phyloP scores from a whole-genome alignment of 2,888 invertebrate species.

The Stegophylla sp. region DNA sequence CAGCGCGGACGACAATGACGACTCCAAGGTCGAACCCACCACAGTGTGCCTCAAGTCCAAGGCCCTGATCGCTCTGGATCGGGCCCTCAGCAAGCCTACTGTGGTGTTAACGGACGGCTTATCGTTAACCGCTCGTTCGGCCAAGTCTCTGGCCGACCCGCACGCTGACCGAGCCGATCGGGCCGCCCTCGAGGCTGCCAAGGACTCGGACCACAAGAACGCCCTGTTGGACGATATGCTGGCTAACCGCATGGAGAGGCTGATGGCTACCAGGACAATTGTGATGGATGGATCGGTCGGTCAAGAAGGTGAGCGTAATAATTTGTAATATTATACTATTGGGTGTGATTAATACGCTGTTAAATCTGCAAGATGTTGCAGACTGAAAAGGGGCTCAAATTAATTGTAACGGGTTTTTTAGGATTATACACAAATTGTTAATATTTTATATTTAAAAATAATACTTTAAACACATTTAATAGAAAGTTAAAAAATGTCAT shows the following conservation, averaged over 20 bases:
- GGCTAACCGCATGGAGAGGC: slow-evolving; percentile 13
- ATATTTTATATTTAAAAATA: no score
- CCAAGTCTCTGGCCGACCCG: slow-evolving; percentile 57
- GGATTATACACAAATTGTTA: no score
- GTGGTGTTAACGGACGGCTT: slow-evolving; percentile 3
- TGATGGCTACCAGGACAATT: slow-evolving; percentile 46
- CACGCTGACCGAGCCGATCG: slow-evolving; percentile 50
- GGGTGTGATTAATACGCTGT: no score
- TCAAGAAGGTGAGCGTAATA: slow-evolving; percentile 46
- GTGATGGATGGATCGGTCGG: slow-evolving; percentile 13
- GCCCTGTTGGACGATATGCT: slow-evolving; percentile 45
- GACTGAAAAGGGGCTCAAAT: no score
- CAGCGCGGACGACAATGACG: no score
- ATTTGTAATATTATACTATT: no score
- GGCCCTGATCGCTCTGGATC: slow-evolving; percentile 32
- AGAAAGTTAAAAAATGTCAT: no score
- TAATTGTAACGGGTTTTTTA: no score
- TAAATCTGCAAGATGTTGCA: no score
- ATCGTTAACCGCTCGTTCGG: slow-evolving; percentile 11
- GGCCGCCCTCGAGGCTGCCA: slow-evolving; percentile 56
- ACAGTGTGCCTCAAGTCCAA: slow-evolving; percentile 44
- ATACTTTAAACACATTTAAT: no score
- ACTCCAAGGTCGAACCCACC: slow-evolving; percentile 26
- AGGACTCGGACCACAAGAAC: slow-evolving; percentile 25
- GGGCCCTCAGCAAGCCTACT: slow-evolving; percentile 22